These are phyloP conservation scores for Myripristis murdjan DNA, from an alignment of 2,797 vertebrate genomes.

Conservation along the genomic window DNA sequence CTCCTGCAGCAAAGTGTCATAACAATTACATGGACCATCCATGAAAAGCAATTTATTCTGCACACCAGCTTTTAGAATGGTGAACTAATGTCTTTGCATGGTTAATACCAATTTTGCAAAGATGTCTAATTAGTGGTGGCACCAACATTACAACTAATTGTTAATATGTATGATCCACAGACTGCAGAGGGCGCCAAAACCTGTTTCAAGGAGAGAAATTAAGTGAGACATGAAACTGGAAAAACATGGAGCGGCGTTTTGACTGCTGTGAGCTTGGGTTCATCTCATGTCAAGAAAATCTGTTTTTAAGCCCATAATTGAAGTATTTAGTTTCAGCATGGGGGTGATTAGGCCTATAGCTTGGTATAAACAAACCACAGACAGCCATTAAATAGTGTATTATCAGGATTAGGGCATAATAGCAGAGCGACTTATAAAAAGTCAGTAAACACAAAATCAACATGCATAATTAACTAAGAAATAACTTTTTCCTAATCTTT, in stretches of 20 bases:
- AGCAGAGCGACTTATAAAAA: conserved; percentile 38
- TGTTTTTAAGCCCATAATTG: conserved; percentile 35
- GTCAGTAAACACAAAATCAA: conserved; percentile 19
- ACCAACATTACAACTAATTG: too few species aligned
- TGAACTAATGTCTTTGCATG: too few species aligned
- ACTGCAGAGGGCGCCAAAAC: conserved; percentile 66
- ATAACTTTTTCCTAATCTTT: conserved; percentile 16
- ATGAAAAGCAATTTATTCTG: too few species aligned
- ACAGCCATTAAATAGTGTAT: conserved; percentile 29
- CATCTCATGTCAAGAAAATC: conserved; percentile 24
- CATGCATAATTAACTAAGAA: conserved; percentile 32
- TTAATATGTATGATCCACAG: neutral
- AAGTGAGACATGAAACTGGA: conserved; percentile 1
- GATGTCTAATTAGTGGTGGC: neutral
- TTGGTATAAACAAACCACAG: conserved; percentile 34
- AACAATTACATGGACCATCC: too few species aligned
- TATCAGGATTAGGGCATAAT: conserved; percentile 23
- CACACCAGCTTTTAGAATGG: too few species aligned
- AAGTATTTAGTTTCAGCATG: conserved; percentile 24
- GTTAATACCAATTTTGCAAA: neutral
- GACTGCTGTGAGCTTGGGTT: conserved; percentile 18
- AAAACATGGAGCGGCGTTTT: conserved; percentile 6
- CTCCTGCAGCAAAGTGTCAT: too few species aligned
- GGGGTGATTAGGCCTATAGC: conserved; percentile 28
- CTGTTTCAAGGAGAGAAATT: conserved; percentile 6